phyloP scores from a whole-genome alignment of 2,888 invertebrate genomes.

The Cotesia congregata region DNA sequence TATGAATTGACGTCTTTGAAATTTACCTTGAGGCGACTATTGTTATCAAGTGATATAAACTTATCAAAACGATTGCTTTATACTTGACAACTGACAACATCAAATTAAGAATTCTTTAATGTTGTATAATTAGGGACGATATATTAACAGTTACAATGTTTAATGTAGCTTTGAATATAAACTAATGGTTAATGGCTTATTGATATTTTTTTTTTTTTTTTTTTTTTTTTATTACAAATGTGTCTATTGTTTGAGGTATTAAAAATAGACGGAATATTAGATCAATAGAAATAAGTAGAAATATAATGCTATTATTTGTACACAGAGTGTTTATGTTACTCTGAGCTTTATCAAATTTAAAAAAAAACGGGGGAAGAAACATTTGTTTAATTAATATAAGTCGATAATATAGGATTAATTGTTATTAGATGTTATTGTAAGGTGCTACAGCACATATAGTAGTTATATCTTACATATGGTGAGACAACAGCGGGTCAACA shows the following conservation, averaged over 20 bases:
- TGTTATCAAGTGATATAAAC: neutral
- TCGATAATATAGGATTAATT: constrained; percentile 31
- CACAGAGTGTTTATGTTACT: no score
- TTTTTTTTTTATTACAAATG: neutral
- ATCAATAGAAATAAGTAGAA: no score
- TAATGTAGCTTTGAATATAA: neutral
- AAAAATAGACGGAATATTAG: neutral
- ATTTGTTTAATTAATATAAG: constrained; percentile 13
- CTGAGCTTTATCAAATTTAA: no score
- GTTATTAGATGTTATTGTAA: constrained; percentile 19
- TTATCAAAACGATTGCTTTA: neutral
- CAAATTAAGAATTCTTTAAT: neutral
- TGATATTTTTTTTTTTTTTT: neutral
- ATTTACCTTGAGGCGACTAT: neutral
- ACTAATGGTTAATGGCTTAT: neutral
- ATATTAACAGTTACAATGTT: neutral
- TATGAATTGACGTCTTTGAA: neutral
- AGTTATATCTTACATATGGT: neutral
- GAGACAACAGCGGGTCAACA: constrained; percentile 33
- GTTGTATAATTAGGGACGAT: neutral
- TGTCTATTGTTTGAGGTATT: neutral
- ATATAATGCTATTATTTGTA: no score
- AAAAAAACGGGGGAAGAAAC: neutral
- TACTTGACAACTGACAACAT: neutral
- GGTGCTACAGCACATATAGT: constrained; percentile 18